phyloP scores from a whole-genome alignment of 2,888 invertebrate genomes.

The Spilarctia lutea region DNA sequence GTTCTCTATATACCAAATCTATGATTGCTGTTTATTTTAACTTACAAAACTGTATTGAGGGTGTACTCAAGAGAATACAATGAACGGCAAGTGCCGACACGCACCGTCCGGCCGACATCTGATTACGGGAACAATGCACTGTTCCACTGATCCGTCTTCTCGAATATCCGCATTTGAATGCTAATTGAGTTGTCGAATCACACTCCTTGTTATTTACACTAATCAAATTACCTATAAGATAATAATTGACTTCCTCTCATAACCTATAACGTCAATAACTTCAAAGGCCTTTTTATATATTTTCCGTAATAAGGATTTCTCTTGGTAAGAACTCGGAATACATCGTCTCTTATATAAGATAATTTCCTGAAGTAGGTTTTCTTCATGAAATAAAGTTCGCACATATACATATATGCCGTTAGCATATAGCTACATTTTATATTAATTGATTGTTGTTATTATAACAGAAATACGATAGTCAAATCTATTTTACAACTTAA shows the following conservation, averaged over 20 bases:
- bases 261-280: neutral
- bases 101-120: slow-evolving; percentile 33
- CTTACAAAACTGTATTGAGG: slow-evolving; percentile 20
- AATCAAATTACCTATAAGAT: slow-evolving; percentile 16
- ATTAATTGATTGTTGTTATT: neutral
- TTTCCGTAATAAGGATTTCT: neutral
- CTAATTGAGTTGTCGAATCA: slow-evolving; percentile 47
- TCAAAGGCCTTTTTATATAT: neutral
- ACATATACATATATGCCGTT: neutral
- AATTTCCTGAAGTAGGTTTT: neutral
- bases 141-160: slow-evolving; percentile 34
- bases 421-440: neutral
- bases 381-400: neutral
- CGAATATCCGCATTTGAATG: slow-evolving; percentile 37
- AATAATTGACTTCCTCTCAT: slow-evolving; percentile 8
- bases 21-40: too few species aligned
- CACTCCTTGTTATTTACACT: slow-evolving; percentile 2
- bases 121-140: slow-evolving; percentile 58
- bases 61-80: slow-evolving; percentile 50
- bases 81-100: slow-evolving; percentile 37
- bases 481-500: neutral
- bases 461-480: neutral
- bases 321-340: neutral
- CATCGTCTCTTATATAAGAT: neutral
- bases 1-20: too few species aligned